Conservation (phyloP, 2,113 vertebrate species). For the Crotophaga sulcirostris region DNA sequence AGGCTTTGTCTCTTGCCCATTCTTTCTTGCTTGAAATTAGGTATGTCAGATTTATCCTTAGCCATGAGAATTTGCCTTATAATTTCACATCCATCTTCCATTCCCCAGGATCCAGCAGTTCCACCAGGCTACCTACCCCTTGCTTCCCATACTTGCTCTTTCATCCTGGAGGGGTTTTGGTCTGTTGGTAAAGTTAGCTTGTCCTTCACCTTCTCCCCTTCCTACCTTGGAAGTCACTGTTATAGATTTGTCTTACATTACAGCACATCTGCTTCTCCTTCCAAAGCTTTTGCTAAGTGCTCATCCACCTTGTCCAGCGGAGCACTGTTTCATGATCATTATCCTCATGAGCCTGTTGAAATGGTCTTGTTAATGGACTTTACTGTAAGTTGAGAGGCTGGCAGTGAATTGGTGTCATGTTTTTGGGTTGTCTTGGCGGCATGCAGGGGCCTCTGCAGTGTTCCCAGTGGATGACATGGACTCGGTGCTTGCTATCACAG, state of each 20-base stretch:
- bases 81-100: background rate
- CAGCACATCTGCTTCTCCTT: background rate
- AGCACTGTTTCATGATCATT: fast-evolving
- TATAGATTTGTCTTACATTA: background rate
- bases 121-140: background rate
- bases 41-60: background rate
- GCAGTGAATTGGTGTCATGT: background rate
- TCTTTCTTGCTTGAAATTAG: slow-evolving; percentile 16
- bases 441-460: background rate
- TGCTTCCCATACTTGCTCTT: background rate
- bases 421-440: background rate
- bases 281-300: background rate
- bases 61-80: background rate
- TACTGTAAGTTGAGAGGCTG: background rate
- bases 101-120: background rate
- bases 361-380: background rate
- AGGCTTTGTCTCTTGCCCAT: background rate
- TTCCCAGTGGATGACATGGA: background rate
- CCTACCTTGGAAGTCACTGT: background rate
- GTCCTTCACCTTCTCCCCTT: background rate
- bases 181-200: background rate
- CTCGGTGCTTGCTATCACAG: background rate
- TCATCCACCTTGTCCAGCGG: background rate
- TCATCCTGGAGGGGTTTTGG: background rate
- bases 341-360: background rate